phyloP scores from a whole-genome alignment of 2,888 invertebrate genomes.

The Spatulosminthurus flaviceps region DNA sequence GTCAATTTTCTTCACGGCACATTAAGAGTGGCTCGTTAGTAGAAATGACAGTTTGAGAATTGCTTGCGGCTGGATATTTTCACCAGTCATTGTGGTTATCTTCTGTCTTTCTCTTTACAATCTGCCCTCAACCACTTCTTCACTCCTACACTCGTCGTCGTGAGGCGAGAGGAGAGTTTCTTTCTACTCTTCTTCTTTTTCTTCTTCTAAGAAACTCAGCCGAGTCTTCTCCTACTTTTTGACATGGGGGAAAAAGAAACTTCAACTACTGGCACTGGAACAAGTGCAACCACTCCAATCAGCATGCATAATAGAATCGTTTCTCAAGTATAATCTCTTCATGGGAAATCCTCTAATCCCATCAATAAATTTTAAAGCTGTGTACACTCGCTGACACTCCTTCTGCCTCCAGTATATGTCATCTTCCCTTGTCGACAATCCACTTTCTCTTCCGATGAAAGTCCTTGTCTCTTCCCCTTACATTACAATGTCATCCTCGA shows the following conservation, averaged over 20 bases:
- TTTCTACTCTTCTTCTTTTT: too few relatives aligned
- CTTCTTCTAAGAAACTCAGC: too few relatives aligned
- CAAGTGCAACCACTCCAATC: constrained; percentile 41
- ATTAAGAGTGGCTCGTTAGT: constrained; percentile 45
- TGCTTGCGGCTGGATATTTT: constrained; percentile 43
- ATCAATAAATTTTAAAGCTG: constrained; percentile 36
- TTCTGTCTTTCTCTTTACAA: constrained; percentile 1
- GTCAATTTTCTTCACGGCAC: constrained; percentile 45
- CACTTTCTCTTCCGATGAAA: background rate
- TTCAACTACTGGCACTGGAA: constrained; percentile 35
- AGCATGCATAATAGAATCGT: constrained; percentile 38
- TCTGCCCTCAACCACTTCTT: too few relatives aligned
- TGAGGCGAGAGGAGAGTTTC: background rate
- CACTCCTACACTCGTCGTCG: too few relatives aligned
- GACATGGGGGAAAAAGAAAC: background rate
- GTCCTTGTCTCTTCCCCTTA: background rate
- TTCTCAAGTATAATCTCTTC: constrained; percentile 38
- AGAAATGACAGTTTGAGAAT: constrained; percentile 43
- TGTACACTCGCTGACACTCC: constrained; percentile 28
- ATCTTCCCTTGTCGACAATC: background rate
- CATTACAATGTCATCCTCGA: constrained; percentile 1
- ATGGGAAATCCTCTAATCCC: constrained; percentile 37
- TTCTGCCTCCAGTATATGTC: constrained; percentile 19
- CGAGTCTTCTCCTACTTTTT: too few relatives aligned
- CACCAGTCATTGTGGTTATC: constrained; percentile 3